Base-by-base conservation (phyloP, 2,797 vertebrate species). In the Malurus leucopterus region DNA sequence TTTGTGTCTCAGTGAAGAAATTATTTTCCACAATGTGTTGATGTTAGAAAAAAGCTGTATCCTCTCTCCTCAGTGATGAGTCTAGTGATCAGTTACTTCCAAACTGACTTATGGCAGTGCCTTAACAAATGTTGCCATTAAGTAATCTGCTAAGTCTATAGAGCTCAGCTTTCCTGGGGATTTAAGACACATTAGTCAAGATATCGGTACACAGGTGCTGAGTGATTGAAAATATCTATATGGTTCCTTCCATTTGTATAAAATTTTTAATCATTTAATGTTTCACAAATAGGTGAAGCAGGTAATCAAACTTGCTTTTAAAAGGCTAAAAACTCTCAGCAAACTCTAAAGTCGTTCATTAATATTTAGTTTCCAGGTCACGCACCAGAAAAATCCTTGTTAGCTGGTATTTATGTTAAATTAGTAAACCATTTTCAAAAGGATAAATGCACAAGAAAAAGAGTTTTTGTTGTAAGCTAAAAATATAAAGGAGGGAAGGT, bases 1-100 rank as follows among this genome's bases (percentile, higher is more conserved):
- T 84, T 92, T 93, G 72, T 81, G 59, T 93, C 76, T 92, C 55
- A 81, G 54, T 76, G 72, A 83, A 95, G 88, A 92, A 93, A 89
- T 80, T 54, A 46, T 88, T 89, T 93, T 79, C 47, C 49, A 19
- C 38, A 24, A 53, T 9, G 4, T 55, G 22, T 15, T 82, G 34
- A 27, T 74, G 27, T 54, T 71, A 64, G 68, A 73, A 79, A 81
- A 54, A 43, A 46, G 20, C 19, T 72, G 36, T 44, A 51, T 76
- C 26, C n/a, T 65, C 47, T 76, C 73, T 59, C n/a, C 40, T 72
- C 51, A 34, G 0, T 55, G 50, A 84, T 57, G 18, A 57, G 11
- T 54, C 50, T 57, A 41, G 46, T 38, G 57, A 50, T 64, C 83
- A 70, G n/a, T 63, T 81, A 78, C 80, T 86, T 82, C 65, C 27